Base-by-base conservation (phyloP, 1,140 invertebrate species). In the Semibalanus balanoides region DNA sequence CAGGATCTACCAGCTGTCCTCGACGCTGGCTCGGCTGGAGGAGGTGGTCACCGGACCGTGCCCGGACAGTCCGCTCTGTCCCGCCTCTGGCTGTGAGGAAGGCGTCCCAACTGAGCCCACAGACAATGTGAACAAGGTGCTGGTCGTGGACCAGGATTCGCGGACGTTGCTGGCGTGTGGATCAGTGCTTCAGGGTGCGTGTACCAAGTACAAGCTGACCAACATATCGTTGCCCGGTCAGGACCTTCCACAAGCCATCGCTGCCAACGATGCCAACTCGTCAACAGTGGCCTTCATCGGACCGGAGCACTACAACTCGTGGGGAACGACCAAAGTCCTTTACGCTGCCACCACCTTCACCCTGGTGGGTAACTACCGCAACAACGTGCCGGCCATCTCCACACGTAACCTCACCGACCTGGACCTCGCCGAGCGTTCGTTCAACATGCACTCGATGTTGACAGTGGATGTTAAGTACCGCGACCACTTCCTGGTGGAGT, bases 301-400 rank as follows among this genome's bases (percentile, higher is more conserved):
- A 0, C 95, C 95, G 0, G 91, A 95, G 78, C 88, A 90, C 74
- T 94, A 95, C 81, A 88, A 89, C 79, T 85, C 87, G 0, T 93
- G 90, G 89, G 51, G 51, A 88, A 73, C 84, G 7, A 87, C 40
- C 88, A 88, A 1, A 92, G 93, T 82, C 91, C 96, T 98, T 0
- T 98, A 98, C 85, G 93, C 98, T 11, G 95, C 94, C 5, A 95
- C 94, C 5, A 97, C 95, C 0, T 96, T 96, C 81, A 97, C 94
- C 0, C 93, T 93, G 80, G 91, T 91, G 79, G 95, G 94, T 14
- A 92, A 95, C 79, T 95, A 93, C 83, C 88, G 94, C 28, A 93
- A 96, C 81, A 91, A 95, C 79, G 94, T 98, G n/a, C 95, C 95
- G 11, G 94, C 94, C 0, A 95, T 97, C 81, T 91, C 93, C 19